Base-by-base conservation (phyloP, 2,797 vertebrate species). In the Brachyrhaphis roseni region DNA sequence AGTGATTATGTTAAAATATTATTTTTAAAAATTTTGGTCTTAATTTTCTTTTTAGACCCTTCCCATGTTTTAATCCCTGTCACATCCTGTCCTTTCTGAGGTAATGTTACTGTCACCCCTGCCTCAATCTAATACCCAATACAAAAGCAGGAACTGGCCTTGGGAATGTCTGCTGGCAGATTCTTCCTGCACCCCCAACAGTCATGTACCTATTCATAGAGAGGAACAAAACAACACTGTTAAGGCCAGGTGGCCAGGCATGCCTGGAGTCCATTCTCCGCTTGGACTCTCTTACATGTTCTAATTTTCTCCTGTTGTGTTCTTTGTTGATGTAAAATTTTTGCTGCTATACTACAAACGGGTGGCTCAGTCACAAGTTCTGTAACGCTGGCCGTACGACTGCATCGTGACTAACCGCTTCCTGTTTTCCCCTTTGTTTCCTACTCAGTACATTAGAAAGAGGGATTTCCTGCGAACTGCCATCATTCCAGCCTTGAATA, bases 131-230 rank as follows among this genome's bases (percentile, higher is more conserved):
- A 82, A 78, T 85, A 89, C 80, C 76, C 34, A 53, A 70, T 77
- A 94, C 90, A 92, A 93, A 93, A 91, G 89, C 90, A 91, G 93
- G 94, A 94, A 88, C 84, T 90, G 87, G 84, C 88, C 86, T 87
- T 83, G 86, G 77, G 86, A 87, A 76, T 84, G 64, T 84, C 79
- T 89, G 87, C 78, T 91, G 89, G 85, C 88, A 89, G 88, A 55
- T 75, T 92, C 81, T 87, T 92, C 86, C 90, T 93, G 86, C 68
- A 68, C 81, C 89, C 84, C 88, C 87, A 82, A 76, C 87, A 82
- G 91, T 89, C 87, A 87, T 80, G 87, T 84, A 90, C 89, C 92
- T 87, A 92, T 94, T 31, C 82, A 78, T 80, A 90, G 85, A 89
- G 84, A 85, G 87, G 89, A 89, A 90, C 84, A 90, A 89, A 93